A percentile compares a stretch with the other conserved stretches of the same genome.
phyloP scores from a whole-genome alignment of 2,113 vertebrate species.

The Anthoscopus minutus region DNA sequence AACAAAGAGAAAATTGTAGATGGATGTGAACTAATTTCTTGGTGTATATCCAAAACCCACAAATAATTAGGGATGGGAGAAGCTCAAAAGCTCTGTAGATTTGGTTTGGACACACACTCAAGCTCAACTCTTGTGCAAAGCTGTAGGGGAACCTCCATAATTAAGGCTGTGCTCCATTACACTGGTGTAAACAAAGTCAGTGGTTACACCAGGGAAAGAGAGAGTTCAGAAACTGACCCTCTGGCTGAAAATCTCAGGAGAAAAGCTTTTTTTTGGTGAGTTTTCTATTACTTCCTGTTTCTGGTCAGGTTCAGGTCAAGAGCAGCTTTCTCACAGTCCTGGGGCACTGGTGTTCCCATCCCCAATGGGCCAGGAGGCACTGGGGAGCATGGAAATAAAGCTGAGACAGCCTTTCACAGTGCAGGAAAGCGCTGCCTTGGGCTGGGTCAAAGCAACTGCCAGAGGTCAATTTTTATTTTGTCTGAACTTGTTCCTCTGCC shows the following conservation, averaged over 20 bases:
- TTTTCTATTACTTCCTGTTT: conserved; percentile 59
- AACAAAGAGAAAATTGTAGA: conserved; percentile 31
- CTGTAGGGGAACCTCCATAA: conserved; percentile 45
- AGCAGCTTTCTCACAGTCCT: conserved; percentile 55
- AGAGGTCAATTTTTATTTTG: conserved; percentile 41
- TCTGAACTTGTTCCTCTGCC: conserved; percentile 35
- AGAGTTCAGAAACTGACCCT: conserved; percentile 40
- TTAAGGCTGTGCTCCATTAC: conserved; percentile 22
- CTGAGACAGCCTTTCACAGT: background rate
- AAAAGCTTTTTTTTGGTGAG: conserved; percentile 9
- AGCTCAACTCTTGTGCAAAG: background rate
- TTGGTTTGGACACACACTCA: conserved; percentile 39
- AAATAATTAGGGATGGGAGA: conserved; percentile 42
- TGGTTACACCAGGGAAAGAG: conserved; percentile 44
- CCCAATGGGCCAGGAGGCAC: background rate
- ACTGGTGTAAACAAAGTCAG: conserved; percentile 42
- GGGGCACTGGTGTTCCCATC: conserved; percentile 35
- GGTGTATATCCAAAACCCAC: conserved; percentile 48
- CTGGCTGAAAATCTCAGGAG: conserved; percentile 43
- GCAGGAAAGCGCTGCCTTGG: background rate
- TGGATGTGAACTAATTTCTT: conserved; percentile 45
- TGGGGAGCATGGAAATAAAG: conserved; percentile 34
- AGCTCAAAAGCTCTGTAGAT: conserved; percentile 25
- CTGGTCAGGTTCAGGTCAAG: conserved; percentile 64
- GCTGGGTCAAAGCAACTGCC: background rate